Percentiles rank a stretch among this genome's conserved stretches.
These are phyloP conservation scores for Torymus tubicola DNA, from an alignment of 2,888 invertebrate genomes.

Conservation along the genomic window DNA sequence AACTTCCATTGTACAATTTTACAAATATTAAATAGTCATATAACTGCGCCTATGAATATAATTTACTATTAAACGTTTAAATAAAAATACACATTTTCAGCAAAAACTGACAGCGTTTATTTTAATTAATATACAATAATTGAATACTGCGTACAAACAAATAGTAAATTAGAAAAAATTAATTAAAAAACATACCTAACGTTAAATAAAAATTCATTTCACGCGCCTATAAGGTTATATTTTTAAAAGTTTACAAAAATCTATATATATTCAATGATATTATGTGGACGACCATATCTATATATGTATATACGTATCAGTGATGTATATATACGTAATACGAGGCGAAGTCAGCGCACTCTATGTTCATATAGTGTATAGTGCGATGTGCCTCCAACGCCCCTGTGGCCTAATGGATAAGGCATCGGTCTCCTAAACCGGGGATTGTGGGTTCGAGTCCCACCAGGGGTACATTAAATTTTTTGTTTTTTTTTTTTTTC, in stretches of 20 bases:
- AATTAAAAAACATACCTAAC: not conserved
- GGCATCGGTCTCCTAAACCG: conserved; percentile 91
- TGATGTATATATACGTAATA: too few relatives aligned
- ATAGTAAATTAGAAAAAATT: conserved; percentile 4
- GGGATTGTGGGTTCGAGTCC: conserved; percentile 92
- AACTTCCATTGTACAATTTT: conserved; percentile 42
- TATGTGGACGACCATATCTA: not conserved
- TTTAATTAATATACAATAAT: not conserved
- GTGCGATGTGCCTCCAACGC: conserved; percentile 72
- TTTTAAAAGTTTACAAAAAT: conserved; percentile 6
- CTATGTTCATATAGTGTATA: conserved; percentile 17
- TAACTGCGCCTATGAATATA: too few relatives aligned
- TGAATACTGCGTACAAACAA: not conserved
- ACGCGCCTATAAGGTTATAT: conserved; percentile 44
- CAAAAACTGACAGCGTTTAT: too few relatives aligned
- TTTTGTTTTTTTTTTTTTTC: conserved; percentile 64
- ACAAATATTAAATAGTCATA: too few relatives aligned
- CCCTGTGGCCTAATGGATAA: conserved; percentile 91
- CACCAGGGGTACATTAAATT: conserved; percentile 85
- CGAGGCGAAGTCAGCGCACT: conserved; percentile 16
- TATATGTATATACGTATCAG: conserved; percentile 11
- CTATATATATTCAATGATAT: not conserved
- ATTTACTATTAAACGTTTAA: too few relatives aligned
- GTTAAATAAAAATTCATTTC: conserved; percentile 12
- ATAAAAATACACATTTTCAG: too few relatives aligned